Percentiles rank a stretch among this genome's conserved stretches.
Conservation (phyloP, 2,797 vertebrate genomes). For the Synaphobranchus kaupii region DNA sequence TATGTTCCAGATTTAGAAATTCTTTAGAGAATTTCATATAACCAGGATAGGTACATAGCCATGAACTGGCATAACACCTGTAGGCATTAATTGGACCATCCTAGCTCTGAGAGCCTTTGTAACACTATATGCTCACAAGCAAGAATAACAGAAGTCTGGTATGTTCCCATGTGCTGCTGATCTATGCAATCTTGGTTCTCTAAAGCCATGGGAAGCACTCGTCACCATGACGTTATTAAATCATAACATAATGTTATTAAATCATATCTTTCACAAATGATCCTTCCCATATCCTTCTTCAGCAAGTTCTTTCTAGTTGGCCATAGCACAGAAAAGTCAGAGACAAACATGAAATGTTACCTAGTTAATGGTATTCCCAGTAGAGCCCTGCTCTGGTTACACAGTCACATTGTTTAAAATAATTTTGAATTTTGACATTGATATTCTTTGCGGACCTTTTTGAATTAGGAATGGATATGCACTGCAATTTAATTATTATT, state of each 20-base stretch:
- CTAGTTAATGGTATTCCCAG: too few relatives aligned
- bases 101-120: too few relatives aligned
- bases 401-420: too few relatives aligned
- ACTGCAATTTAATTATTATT: too few relatives aligned
- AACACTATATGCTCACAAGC: neutral
- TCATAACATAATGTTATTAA: neutral
- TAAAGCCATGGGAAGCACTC: neutral
- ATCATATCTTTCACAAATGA: neutral
- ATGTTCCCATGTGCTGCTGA: neutral
- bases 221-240: neutral
- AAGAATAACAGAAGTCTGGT: neutral
- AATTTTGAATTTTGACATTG: too few relatives aligned
- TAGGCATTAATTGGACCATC: neutral
- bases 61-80: neutral
- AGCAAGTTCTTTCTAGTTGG: too few relatives aligned
- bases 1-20: neutral
- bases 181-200: neutral
- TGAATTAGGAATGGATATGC: too few relatives aligned
- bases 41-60: neutral
- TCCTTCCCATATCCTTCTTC: too few relatives aligned
- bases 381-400: too few relatives aligned
- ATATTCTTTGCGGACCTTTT: too few relatives aligned
- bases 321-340: too few relatives aligned
- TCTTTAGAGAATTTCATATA: neutral
- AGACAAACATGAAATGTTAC: too few relatives aligned